These are phyloP conservation scores for Narcine bancroftii DNA, from an alignment of 2,113 vertebrate genomes.

Conservation along the genomic window DNA sequence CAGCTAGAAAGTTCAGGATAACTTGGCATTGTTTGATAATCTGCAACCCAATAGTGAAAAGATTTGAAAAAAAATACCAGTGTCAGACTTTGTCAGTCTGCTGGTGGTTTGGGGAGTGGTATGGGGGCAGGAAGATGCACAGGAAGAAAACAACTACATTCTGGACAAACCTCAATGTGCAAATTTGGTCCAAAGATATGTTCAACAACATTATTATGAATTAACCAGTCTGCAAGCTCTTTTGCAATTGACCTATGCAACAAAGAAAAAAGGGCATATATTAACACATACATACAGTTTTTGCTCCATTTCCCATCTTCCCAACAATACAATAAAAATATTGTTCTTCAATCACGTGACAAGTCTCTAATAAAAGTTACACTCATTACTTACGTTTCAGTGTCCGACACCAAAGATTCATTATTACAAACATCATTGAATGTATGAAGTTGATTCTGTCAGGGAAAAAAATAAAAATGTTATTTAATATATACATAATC, in stretches of 20 bases:
- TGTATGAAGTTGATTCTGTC: constrained; percentile 94
- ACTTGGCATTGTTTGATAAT: constrained; percentile 99
- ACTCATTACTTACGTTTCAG: constrained; percentile 84
- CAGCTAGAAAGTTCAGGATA: constrained; percentile 97
- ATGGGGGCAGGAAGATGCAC: too few relatives aligned
- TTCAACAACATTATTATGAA: constrained; percentile 94
- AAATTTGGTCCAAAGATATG: constrained; percentile 99
- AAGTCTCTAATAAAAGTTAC: neutral
- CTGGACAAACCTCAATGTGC: constrained; percentile 86
- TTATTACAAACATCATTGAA: constrained; percentile 99
- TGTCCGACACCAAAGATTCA: constrained; percentile 96
- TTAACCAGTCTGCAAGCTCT: constrained; percentile 96
- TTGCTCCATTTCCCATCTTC: neutral
- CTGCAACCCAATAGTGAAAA: constrained; percentile 56
- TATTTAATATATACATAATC: neutral
- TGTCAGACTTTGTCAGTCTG: neutral
- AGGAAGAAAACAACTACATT: constrained; percentile 19
- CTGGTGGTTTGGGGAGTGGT: neutral
- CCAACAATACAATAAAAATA: neutral
- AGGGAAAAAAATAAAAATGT: constrained; percentile 48
- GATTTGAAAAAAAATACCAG: constrained; percentile 20
- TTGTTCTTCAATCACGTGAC: too few relatives aligned
- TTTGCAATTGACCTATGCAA: constrained; percentile 86
- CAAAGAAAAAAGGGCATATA: neutral
- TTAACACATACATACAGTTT: neutral